Conservation (phyloP, 1,140 invertebrate genomes). For the Berghia stephanieae region DNA sequence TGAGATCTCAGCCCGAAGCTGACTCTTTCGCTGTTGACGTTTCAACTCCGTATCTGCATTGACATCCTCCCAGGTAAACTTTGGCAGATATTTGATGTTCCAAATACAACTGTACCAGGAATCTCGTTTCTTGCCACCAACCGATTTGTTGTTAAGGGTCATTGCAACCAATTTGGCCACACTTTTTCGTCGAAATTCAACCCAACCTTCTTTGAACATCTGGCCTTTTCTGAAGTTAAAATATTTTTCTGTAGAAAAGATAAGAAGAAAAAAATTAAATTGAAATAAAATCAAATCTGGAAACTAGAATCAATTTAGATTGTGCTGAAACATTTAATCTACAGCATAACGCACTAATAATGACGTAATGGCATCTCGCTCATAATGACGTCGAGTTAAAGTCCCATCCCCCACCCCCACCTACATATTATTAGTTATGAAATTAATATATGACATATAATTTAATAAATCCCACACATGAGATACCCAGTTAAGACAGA, state of each 20-base stretch:
- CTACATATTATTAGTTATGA: too few species aligned
- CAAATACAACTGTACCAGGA: conserved; percentile 90
- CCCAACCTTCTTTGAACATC: conserved; percentile 91
- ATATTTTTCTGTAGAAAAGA: conserved; percentile 52
- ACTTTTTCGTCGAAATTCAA: conserved; percentile 92
- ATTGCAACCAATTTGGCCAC: conserved; percentile 86
- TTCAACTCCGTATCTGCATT: conserved; percentile 92
- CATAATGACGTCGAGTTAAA: too few species aligned
- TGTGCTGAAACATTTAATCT: too few species aligned
- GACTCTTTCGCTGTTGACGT: conserved; percentile 85
- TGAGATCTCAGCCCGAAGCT: conserved; percentile 85
- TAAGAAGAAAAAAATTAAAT: too few species aligned
- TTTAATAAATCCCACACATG: too few species aligned
- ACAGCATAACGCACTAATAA: too few species aligned
- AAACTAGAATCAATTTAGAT: too few species aligned
- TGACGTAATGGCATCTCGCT: too few species aligned
- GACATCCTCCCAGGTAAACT: conserved; percentile 95
- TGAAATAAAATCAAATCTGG: too few species aligned
- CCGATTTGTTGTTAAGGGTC: conserved; percentile 84
- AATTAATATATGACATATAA: too few species aligned
- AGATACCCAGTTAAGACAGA: too few species aligned
- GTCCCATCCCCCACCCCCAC: too few species aligned
- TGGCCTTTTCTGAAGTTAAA: conserved; percentile 66
- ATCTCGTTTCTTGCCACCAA: conserved; percentile 85
- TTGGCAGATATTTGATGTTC: conserved; percentile 93